A percentile compares a stretch with the other conserved stretches of the same genome.
These are phyloP conservation scores for Dryobotodes eremita DNA, from an alignment of 2,888 invertebrate genomes.

Conservation along the genomic window DNA sequence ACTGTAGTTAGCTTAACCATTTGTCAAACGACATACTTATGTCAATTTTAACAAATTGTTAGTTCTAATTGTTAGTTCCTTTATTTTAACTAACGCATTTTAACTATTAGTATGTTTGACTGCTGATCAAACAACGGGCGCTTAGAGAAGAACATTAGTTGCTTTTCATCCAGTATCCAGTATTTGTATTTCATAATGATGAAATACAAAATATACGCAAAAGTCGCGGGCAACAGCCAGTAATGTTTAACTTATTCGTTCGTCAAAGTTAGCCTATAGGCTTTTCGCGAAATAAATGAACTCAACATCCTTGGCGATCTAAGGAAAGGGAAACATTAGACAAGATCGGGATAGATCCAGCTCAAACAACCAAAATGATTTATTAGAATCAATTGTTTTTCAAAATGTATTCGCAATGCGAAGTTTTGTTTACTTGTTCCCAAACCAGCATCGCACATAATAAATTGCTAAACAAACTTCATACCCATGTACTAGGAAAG, in stretches of 20 bases:
- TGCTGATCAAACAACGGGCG: too few species aligned
- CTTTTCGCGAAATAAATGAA: not conserved
- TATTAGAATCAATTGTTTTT: conserved; percentile 3
- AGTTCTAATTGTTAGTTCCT: too few species aligned
- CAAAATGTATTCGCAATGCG: conserved; percentile 10
- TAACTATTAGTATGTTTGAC: too few species aligned
- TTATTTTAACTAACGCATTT: too few species aligned
- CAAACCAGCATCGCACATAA: conserved; percentile 38
- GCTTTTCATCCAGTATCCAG: too few species aligned
- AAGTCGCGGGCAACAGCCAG: not conserved
- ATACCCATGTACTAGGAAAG: conserved; percentile 29
- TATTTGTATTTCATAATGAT: not conserved
- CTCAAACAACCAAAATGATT: not conserved
- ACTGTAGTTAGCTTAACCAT: too few species aligned
- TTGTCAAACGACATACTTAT: too few species aligned
- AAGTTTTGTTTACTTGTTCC: conserved; percentile 41
- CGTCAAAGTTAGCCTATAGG: not conserved
- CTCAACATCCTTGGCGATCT: not conserved
- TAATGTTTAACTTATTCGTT: not conserved
- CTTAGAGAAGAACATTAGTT: too few species aligned
- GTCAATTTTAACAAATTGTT: too few species aligned
- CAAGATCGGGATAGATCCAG: not conserved
- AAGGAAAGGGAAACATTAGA: not conserved
- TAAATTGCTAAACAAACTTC: conserved; percentile 44
- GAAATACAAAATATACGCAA: too few species aligned